Evolutionary conservation across 2,888 invertebrate genomes (phyloP).

Genomic region (Tetheella fluctuosa): DNA sequence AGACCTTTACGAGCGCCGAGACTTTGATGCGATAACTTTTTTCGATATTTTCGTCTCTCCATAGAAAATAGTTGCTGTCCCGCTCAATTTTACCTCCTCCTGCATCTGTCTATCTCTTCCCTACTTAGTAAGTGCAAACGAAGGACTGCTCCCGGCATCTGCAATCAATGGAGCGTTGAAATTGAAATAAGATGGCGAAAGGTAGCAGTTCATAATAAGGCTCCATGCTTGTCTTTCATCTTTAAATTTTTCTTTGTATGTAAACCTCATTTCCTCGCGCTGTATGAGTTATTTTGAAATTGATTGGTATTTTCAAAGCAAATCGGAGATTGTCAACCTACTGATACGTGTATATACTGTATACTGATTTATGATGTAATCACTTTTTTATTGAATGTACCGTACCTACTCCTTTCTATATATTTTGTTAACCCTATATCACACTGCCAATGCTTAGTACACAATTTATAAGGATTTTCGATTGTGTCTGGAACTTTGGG

Average conservation of each 20-base stretch:
- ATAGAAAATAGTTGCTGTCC: slow-evolving; percentile 64
- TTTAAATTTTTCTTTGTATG: slow-evolving; percentile 54
- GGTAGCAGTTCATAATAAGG: slow-evolving; percentile 72
- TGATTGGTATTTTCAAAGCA: slow-evolving; percentile 1
- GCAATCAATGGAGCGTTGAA: slow-evolving; percentile 83
- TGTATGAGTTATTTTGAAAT: slow-evolving; percentile 18
- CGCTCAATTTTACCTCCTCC: slow-evolving; percentile 42
- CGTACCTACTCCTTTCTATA: too few species aligned
- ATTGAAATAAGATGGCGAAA: slow-evolving; percentile 81
- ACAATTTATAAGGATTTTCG: too few species aligned
- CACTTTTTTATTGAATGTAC: background rate
- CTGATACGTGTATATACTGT: background rate
- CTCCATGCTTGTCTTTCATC: slow-evolving; percentile 46
- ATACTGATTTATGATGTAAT: background rate
- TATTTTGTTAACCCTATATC: background rate
- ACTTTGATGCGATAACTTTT: slow-evolving; percentile 82
- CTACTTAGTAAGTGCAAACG: slow-evolving; percentile 66
- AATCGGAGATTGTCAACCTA: background rate
- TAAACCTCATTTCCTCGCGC: slow-evolving; percentile 49
- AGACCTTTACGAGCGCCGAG: slow-evolving; percentile 74
- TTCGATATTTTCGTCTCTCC: slow-evolving; percentile 77
- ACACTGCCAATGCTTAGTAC: too few species aligned
- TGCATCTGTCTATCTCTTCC: slow-evolving; percentile 52
- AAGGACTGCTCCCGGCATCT: slow-evolving; percentile 73
- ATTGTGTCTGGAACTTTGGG: too few species aligned